A percentile compares a stretch with the other conserved stretches of the same genome.
Conservation (phyloP, 2,113 vertebrate genomes). For the Phoxinus phoxinus region DNA sequence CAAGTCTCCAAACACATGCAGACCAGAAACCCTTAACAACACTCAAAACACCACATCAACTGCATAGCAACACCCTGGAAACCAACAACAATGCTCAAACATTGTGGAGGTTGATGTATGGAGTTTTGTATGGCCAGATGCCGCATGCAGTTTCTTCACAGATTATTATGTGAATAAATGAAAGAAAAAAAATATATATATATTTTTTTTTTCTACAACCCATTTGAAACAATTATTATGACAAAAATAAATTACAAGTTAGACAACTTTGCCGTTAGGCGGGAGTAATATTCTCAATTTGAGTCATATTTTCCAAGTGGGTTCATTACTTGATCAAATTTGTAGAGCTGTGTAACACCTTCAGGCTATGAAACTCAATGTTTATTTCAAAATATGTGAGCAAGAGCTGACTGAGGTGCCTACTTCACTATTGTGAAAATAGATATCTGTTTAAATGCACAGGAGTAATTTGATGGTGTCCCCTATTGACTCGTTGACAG, state of each 20-base stretch:
- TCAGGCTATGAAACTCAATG: neutral
- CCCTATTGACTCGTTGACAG: neutral
- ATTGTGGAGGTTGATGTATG: too few species aligned
- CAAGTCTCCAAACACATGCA: neutral
- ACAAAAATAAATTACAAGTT: constrained; percentile 4
- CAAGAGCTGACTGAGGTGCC: too few species aligned
- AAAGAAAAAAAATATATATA: neutral
- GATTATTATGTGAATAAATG: constrained; percentile 6
- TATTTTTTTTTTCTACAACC: neutral
- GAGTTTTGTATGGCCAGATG: neutral
- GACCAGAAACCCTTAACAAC: neutral
- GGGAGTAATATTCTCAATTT: neutral
- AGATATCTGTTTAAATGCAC: neutral
- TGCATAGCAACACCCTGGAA: neutral
- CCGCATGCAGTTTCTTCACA: neutral
- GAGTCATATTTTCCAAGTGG: constrained; percentile 11
- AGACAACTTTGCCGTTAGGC: neutral
- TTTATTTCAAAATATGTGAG: too few species aligned
- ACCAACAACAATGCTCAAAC: too few species aligned
- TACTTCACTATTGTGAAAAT: neutral
- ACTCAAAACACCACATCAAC: too few species aligned
- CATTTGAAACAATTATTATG: neutral
- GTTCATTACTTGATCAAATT: neutral
- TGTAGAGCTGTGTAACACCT: neutral
- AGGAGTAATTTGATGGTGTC: neutral